Evolutionary conservation across 2,113 vertebrate species (phyloP).

Genomic region (Hippocampus comes): DNA sequence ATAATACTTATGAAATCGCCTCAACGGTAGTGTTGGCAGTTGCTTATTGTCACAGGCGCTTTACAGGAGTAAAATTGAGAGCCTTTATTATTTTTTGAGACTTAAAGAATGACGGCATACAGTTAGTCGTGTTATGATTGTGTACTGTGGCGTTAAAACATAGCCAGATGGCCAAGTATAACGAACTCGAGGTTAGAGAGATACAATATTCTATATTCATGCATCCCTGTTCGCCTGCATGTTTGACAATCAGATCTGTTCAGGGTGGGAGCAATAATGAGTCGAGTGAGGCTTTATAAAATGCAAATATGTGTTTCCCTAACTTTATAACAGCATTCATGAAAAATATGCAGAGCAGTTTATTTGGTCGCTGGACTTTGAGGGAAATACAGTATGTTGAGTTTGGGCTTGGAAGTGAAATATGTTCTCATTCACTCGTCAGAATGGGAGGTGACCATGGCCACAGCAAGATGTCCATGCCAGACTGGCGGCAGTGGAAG

Average conservation of each 20-base stretch:
- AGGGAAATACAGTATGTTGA: background rate
- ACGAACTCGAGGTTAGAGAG: too few relatives aligned
- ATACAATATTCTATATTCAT: too few relatives aligned
- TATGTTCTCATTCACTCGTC: background rate
- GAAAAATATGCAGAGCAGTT: background rate
- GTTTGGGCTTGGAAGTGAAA: background rate
- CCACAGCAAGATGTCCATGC: slow-evolving; percentile 78
- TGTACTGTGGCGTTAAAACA: too few relatives aligned
- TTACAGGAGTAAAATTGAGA: too few relatives aligned
- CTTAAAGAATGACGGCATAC: too few relatives aligned
- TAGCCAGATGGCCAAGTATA: too few relatives aligned
- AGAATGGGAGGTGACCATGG: slow-evolving; percentile 81
- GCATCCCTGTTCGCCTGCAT: too few relatives aligned
- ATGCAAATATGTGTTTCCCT: background rate
- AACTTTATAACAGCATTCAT: background rate
- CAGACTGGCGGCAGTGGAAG: slow-evolving; percentile 88
- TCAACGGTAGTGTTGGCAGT: background rate
- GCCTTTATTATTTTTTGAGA: too few relatives aligned
- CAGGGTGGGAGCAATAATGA: background rate
- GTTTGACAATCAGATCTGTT: too few relatives aligned
- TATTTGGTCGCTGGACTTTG: background rate
- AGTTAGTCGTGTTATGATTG: too few relatives aligned
- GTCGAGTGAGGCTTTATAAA: background rate
- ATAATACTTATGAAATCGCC: background rate
- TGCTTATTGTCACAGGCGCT: background rate